These are phyloP conservation scores for Lathronympha strigana DNA, from an alignment of 2,888 invertebrate genomes.

Conservation along the genomic window DNA sequence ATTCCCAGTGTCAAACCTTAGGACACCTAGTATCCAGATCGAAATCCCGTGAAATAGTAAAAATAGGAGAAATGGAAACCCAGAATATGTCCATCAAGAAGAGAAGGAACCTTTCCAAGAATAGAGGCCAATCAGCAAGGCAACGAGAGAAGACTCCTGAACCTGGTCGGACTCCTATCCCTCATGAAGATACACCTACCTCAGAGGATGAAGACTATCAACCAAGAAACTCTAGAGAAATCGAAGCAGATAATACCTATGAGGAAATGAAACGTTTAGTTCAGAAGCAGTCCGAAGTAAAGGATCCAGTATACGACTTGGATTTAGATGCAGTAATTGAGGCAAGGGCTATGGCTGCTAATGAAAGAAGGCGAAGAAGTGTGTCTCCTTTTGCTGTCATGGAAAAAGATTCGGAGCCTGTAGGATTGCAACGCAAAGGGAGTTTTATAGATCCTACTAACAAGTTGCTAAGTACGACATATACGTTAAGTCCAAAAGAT, in stretches of 20 bases:
- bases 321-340: constrained; percentile 76
- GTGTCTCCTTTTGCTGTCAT: constrained; percentile 80
- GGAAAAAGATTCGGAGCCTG: constrained; percentile 60
- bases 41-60: constrained; percentile 49
- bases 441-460: constrained; percentile 80
- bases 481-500: constrained; percentile 72
- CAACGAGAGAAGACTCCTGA: constrained; percentile 81
- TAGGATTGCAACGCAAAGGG: constrained; percentile 70
- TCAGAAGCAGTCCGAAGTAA: constrained; percentile 67
- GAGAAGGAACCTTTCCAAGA: constrained; percentile 85
- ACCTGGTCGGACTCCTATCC: constrained; percentile 74
- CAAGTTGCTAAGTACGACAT: constrained; percentile 76
- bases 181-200: constrained; percentile 86
- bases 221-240: constrained; percentile 70
- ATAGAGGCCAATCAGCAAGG: constrained; percentile 76
- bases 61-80: constrained; percentile 63
- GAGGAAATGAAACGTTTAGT: constrained; percentile 79
- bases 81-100: constrained; percentile 84
- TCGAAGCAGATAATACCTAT: constrained; percentile 79
- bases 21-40: constrained; percentile 60
- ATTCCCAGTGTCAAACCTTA: constrained; percentile 68
- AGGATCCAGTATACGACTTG: constrained; percentile 78
- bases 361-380: constrained; percentile 77
- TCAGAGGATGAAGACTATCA: constrained; percentile 77
- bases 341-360: constrained; percentile 71